Evolutionary conservation across 2,113 vertebrate species (phyloP).

Genomic region (Himantopus leucocephalus): DNA sequence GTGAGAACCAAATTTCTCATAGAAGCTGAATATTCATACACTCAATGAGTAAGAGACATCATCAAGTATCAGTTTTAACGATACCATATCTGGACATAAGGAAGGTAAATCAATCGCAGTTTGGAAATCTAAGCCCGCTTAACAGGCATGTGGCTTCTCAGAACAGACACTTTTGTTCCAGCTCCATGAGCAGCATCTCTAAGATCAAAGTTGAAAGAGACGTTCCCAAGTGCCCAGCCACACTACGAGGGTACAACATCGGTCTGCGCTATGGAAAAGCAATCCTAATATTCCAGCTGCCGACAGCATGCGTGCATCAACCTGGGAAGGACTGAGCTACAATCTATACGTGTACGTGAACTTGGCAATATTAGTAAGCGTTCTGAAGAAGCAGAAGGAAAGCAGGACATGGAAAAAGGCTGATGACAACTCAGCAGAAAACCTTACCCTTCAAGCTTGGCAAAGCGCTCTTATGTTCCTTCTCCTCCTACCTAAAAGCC

Average conservation of each 20-base stretch:
- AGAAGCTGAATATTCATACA: background rate
- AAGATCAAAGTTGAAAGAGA: background rate
- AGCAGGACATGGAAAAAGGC: background rate
- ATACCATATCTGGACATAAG: background rate
- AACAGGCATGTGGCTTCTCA: background rate
- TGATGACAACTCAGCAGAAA: background rate
- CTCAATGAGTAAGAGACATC: background rate
- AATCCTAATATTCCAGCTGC: background rate
- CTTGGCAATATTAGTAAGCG: background rate
- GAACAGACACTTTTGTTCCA: background rate
- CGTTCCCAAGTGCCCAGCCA: background rate
- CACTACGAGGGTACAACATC: rapidly evolving
- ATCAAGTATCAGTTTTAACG: background rate
- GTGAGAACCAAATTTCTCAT: background rate
- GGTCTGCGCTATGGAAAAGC: background rate
- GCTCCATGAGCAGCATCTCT: background rate
- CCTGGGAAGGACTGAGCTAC: background rate
- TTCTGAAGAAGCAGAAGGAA: background rate
- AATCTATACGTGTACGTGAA: rapidly evolving
- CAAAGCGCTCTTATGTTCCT: background rate
- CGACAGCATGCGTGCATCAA: rapidly evolving
- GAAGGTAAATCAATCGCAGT: background rate
- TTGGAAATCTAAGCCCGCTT: background rate
- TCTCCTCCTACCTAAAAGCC: background rate
- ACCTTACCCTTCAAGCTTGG: background rate